Percentiles rank a stretch among this genome's conserved stretches.
These are phyloP conservation scores for Heteractis magnifica DNA, from an alignment of 92 coral and sea anemone genomes.

Conservation along the genomic window DNA sequence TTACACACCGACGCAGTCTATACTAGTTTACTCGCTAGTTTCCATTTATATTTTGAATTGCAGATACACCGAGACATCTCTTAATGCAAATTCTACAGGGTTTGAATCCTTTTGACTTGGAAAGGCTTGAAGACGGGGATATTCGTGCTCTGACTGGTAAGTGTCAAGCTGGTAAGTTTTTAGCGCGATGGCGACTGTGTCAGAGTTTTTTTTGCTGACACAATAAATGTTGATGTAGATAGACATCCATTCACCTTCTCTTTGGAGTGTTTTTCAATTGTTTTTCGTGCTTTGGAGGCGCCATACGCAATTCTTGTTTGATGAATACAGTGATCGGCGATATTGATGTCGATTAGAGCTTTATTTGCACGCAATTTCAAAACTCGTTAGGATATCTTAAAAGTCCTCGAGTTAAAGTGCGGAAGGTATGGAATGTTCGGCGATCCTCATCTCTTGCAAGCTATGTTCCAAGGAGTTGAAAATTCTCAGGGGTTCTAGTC, in stretches of 20 bases:
- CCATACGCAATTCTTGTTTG: background rate
- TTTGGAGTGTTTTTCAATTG: background rate
- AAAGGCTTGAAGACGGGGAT: slow-evolving; percentile 54
- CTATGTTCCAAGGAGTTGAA: background rate
- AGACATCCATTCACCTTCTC: too few species aligned
- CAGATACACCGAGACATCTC: slow-evolving; percentile 64
- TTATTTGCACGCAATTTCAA: background rate
- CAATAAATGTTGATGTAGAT: too few species aligned
- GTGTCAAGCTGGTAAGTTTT: background rate
- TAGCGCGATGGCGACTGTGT: too few species aligned
- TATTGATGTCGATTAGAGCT: too few species aligned
- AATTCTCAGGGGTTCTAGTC: background rate
- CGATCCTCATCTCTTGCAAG: background rate
- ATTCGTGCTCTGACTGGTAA: slow-evolving; percentile 51
- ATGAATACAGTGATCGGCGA: background rate
- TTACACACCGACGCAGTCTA: too few species aligned
- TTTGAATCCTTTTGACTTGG: slow-evolving; percentile 69
- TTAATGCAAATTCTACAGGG: slow-evolving; percentile 55
- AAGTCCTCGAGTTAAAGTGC: background rate
- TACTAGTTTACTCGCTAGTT: too few species aligned
- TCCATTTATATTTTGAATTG: background rate
- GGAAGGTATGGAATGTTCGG: background rate
- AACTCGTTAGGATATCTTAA: background rate
- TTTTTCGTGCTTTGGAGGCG: slow-evolving; percentile 3
- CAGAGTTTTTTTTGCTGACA: too few species aligned